phyloP scores from a whole-genome alignment of 1,140 invertebrate species.

The Panagrolaimus sp. region DNA sequence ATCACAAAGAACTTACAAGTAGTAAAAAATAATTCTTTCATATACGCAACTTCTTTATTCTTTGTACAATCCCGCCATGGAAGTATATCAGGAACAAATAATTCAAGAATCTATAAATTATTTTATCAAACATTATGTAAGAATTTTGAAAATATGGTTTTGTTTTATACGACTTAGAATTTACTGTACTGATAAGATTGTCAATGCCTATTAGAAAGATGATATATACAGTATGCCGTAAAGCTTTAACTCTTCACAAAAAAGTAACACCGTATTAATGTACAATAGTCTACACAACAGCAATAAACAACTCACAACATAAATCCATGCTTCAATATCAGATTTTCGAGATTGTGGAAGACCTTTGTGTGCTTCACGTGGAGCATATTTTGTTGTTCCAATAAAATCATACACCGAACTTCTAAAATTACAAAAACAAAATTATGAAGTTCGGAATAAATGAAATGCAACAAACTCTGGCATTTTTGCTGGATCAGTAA shows the following conservation, averaged over 20 bases:
- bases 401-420: slow-evolving; percentile 24
- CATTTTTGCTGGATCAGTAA: slow-evolving; percentile 23
- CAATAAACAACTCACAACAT: slow-evolving; percentile 22
- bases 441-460: no score
- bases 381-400: slow-evolving; percentile 24
- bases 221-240: not conserved
- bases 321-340: slow-evolving; percentile 31
- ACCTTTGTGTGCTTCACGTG: slow-evolving; percentile 19
- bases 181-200: not conserved
- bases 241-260: no score
- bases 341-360: slow-evolving; percentile 26
- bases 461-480: not conserved
- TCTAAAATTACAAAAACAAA: no score
- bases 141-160: not conserved
- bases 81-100: slow-evolving; percentile 12
- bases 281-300: not conserved
- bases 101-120: slow-evolving; percentile 8
- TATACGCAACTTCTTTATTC: not conserved
- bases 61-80: not conserved
- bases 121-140: not conserved
- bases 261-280: not conserved
- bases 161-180: no score
- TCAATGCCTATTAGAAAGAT: not conserved
- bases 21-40: slow-evolving; percentile 14
- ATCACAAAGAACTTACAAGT: no score